A percentile compares a stretch with the other conserved stretches of the same genome.
Conservation (phyloP, 2,113 vertebrate genomes). For the Rhadina sibilatrix region DNA sequence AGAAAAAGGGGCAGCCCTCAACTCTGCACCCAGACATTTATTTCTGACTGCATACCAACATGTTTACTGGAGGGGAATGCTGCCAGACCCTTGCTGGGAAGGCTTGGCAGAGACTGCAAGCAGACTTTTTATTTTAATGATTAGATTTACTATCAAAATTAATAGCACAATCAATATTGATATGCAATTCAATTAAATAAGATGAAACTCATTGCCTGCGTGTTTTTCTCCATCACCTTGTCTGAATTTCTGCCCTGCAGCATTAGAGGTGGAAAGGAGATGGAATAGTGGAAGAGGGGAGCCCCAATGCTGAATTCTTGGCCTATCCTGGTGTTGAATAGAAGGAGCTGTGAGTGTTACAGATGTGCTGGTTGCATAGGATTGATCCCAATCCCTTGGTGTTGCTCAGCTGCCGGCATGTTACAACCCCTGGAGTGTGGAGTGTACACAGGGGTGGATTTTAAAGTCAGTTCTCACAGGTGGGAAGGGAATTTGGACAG, state of each 20-base stretch:
- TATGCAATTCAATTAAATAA: slow-evolving; percentile 57
- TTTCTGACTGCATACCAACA: background rate
- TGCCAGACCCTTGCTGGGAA: slow-evolving; percentile 2
- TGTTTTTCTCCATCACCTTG: background rate
- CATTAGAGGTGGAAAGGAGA: background rate
- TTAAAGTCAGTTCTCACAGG: background rate
- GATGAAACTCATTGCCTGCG: background rate
- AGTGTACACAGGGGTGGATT: background rate
- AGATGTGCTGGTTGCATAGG: background rate
- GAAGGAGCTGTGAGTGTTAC: background rate
- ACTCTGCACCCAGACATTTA: background rate
- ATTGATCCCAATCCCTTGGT: background rate
- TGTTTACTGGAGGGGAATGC: background rate
- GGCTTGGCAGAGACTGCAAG: slow-evolving; percentile 15
- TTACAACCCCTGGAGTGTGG: background rate
- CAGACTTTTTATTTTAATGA: slow-evolving; percentile 5
- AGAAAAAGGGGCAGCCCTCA: background rate
- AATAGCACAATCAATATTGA: slow-evolving; percentile 60
- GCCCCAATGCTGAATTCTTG: background rate
- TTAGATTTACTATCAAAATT: slow-evolving; percentile 56
- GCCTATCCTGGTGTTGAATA: background rate
- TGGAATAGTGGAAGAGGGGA: background rate
- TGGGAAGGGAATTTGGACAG: background rate
- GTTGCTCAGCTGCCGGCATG: accelerated
- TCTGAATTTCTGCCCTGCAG: background rate